Conservation (phyloP, 2,888 invertebrate species). For the Nymphalis polychloros region DNA sequence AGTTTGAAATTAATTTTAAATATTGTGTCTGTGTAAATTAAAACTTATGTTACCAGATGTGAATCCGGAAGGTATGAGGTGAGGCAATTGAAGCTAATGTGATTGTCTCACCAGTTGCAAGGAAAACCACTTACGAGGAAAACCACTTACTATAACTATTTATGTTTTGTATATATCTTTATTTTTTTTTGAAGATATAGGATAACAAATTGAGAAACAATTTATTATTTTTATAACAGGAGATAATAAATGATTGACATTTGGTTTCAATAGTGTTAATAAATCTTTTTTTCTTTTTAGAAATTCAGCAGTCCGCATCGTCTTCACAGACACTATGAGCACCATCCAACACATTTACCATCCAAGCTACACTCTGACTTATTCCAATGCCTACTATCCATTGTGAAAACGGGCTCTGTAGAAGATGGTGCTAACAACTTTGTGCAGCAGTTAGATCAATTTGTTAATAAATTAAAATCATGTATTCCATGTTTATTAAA, state of each 20-base stretch:
- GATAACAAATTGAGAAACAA: not conserved
- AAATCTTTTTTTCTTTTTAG: slow-evolving; percentile 46
- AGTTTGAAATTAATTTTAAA: slow-evolving; percentile 40
- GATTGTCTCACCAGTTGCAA: too few species aligned
- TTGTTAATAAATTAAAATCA: slow-evolving; percentile 64
- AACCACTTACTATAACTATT: too few species aligned
- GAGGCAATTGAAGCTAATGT: too few species aligned
- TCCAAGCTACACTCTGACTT: slow-evolving; percentile 65
- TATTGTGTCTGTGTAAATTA: too few species aligned
- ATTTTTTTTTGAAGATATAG: not conserved
- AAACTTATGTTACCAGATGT: too few species aligned
- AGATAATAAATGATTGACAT: too few species aligned
- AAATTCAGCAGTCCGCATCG: slow-evolving; percentile 69
- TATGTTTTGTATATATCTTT: too few species aligned
- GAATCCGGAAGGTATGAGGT: too few species aligned
- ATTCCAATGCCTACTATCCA: slow-evolving; percentile 69
- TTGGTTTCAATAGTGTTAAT: not conserved
- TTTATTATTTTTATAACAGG: too few species aligned
- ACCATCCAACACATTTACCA: slow-evolving; percentile 68
- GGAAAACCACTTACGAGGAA: too few species aligned
- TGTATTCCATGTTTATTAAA: slow-evolving; percentile 66
- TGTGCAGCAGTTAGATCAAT: slow-evolving; percentile 66
- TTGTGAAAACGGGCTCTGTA: slow-evolving; percentile 61
- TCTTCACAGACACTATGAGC: slow-evolving; percentile 70
- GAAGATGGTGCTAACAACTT: slow-evolving; percentile 63